Conservation (phyloP, 2,797 vertebrate species). For the Spea hammondii region DNA sequence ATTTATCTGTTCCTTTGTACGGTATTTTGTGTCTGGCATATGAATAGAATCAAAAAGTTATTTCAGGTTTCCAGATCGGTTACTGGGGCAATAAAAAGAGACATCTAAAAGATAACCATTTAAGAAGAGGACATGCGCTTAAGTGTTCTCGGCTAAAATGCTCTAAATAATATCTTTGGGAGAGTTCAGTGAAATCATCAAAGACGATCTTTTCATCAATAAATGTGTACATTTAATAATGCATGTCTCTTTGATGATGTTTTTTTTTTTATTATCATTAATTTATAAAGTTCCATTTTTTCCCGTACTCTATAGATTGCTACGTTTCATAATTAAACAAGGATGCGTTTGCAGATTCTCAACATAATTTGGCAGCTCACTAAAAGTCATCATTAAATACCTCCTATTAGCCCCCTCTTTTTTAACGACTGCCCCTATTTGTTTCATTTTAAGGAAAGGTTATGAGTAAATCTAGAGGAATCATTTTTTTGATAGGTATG, state of each 20-base stretch:
- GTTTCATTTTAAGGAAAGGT: too few species aligned
- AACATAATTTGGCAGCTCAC: neutral
- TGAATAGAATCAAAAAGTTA: neutral
- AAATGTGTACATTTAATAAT: slow-evolving; percentile 14
- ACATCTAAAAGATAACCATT: slow-evolving; percentile 14
- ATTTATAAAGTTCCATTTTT: slow-evolving; percentile 13
- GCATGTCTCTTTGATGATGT: neutral
- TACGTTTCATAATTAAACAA: neutral
- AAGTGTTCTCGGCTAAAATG: slow-evolving; percentile 3
- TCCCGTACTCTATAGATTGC: neutral
- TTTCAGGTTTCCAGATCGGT: neutral
- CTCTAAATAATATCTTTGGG: neutral
- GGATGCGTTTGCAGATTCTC: neutral
- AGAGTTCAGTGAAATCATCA: slow-evolving; percentile 4
- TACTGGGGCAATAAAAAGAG: neutral
- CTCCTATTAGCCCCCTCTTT: too few species aligned
- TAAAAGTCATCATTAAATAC: neutral
- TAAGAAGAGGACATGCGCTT: slow-evolving; percentile 4
- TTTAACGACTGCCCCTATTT: too few species aligned
- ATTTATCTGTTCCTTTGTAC: neutral
- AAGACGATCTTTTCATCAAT: slow-evolving; percentile 3
- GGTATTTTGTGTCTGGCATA: neutral
- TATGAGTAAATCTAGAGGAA: too few species aligned
- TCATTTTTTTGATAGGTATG: too few species aligned
- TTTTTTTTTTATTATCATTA: slow-evolving; percentile 5